phyloP scores from a whole-genome alignment of 1,140 invertebrate species.

The Drosophila auraria region DNA sequence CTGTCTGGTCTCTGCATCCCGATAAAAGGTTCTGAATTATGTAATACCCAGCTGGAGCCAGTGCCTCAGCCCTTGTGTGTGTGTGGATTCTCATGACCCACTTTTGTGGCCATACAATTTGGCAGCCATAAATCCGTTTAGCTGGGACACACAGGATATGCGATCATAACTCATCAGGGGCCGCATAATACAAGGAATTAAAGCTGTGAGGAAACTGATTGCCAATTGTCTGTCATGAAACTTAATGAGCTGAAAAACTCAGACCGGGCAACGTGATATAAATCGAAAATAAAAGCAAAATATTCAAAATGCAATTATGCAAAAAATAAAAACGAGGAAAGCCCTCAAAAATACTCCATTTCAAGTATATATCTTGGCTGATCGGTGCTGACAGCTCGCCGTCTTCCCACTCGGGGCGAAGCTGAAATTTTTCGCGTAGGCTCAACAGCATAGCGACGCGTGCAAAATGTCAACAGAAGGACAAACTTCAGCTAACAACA shows the following conservation, averaged over 20 bases:
- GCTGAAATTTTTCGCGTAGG: conserved; percentile 53
- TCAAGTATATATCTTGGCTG: conserved; percentile 10
- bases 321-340: not conserved
- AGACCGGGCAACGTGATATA: conserved; percentile 30
- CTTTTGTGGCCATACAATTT: conserved; percentile 58
- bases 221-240: conserved; percentile 55
- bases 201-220: conserved; percentile 37
- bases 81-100: conserved; percentile 70
- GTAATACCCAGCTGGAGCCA: conserved; percentile 42
- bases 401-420: conserved; percentile 36
- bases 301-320: conserved; percentile 30
- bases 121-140: conserved; percentile 50
- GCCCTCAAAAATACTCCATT: conserved; percentile 31
- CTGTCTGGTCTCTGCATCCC: conserved; percentile 7
- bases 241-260: conserved; percentile 53
- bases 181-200: conserved; percentile 31
- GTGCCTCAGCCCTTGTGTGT: conserved; percentile 10
- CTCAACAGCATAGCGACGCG: conserved; percentile 49
- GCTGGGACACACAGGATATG: conserved; percentile 17
- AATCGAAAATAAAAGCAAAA: not conserved
- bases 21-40: conserved; percentile 73
- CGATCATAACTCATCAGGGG: conserved; percentile 45
- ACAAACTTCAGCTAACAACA: conserved; percentile 67
- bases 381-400: conserved; percentile 39
- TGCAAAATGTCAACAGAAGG: conserved; percentile 83